Base-by-base conservation (phyloP, 2,797 vertebrate species). In the Halcyon leucocephala region DNA sequence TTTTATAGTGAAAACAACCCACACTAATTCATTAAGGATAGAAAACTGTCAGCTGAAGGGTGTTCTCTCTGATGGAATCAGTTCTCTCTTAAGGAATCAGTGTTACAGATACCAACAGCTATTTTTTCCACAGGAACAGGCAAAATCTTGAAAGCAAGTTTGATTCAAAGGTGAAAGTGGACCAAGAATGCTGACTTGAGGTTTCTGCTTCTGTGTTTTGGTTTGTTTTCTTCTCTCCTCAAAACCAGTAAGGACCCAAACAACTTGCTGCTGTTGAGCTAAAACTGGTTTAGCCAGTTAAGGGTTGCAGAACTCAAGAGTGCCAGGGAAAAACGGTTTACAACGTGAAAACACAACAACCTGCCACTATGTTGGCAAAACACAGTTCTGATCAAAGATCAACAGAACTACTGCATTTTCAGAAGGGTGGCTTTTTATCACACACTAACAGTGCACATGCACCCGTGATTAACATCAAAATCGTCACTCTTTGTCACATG, bases 241-340 rank as follows among this genome's bases (percentile, higher is more conserved):
- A 48, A 29, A 73, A 90, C 31, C 42, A 73, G 3, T 10, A 60
- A 81, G 29, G 58, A 46, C 7, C 7, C 61, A 74, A 86, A 82
- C 5, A 10, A 39, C 28, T 74, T 55, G n/a, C 13, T 87, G 73
- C 57, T 69, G 37, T 28, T 35, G 17, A 91, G 33, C 35, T 86
- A 66, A 86, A 97, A 88, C 82, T 92, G 82, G 89, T 94, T 91
- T 86, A 79, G 76, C 69, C 81, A 85, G 90, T 93, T 93, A 70
- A 82, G 37, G 60, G 60, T 41, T 51, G 28, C 52, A n/a, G 35
- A 92, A 51, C 62, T 88, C 55, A 13, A 28, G 52, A 31, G 26
- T 81, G 52, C 9, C 35, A 70, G 2, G 13, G 44, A 33, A 78
- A 70, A 60, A 46, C 7, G 12, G n/a, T 73, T 82, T 42, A 49